Evolutionary conservation across 2,888 invertebrate species (phyloP).

Genomic region (Ferrisia virgata): DNA sequence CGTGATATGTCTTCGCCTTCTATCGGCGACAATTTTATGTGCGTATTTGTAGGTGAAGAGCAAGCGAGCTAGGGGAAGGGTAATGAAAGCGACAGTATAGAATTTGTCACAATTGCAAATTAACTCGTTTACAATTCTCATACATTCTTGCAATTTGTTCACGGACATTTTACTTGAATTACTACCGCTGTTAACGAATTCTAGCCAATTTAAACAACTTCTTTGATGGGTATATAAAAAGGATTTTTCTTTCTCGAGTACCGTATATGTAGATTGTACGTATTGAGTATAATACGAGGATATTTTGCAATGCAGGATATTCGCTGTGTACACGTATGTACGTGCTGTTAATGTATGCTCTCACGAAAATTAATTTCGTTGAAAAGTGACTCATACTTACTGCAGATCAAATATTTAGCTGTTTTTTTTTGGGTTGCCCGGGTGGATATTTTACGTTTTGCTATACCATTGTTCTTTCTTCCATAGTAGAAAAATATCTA

Average conservation of each 20-base stretch:
- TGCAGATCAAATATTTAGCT: too few relatives aligned
- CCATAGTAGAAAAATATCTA: too few relatives aligned
- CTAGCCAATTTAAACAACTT: neutral
- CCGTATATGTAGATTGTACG: neutral
- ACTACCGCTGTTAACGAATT: neutral
- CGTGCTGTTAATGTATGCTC: neutral
- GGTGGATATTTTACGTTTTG: too few relatives aligned
- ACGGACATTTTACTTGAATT: neutral
- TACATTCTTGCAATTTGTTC: conserved; percentile 14
- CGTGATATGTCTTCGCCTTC: too few relatives aligned
- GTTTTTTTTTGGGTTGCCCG: too few relatives aligned
- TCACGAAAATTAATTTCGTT: neutral
- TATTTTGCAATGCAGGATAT: neutral
- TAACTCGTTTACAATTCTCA: neutral
- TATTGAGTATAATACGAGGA: neutral
- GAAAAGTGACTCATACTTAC: neutral
- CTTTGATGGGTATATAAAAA: neutral
- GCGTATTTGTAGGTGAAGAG: too few relatives aligned
- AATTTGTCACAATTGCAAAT: neutral
- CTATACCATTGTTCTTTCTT: too few relatives aligned
- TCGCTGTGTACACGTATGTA: neutral
- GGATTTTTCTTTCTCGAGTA: neutral
- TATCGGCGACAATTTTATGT: too few relatives aligned
- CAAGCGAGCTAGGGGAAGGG: too few relatives aligned
- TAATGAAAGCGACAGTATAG: neutral